Base-by-base conservation (phyloP, 2,113 vertebrate species). In the Oryzias curvinotus region DNA sequence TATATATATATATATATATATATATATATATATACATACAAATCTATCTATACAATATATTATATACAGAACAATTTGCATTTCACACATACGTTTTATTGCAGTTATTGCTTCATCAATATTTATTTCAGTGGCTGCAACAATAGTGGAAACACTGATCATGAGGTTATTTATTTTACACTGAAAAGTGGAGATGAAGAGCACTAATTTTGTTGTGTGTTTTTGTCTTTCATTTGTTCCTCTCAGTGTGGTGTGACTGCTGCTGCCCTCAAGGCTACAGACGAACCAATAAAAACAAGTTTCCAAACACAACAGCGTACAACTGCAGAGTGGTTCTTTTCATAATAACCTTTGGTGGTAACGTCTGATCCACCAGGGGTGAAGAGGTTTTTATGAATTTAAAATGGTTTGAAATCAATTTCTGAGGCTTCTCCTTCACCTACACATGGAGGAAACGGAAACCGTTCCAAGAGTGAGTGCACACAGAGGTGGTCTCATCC, bases 101-200 rank as follows among this genome's bases (percentile, higher is more conserved):
- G 82, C 82, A 53, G 59, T 83, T 28, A 71, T 66, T 54, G 77
- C 86, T 83, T 88, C 84, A 85, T 81, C 78, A 65, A 17, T 90
- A 88, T 91, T 93, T 91, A 91, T 91, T 91, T 91, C 67, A 84
- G 84, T 43, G 77, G 81, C 85, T 84, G 80, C 75, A 19, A 83
- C 77, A 73, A 77, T 68, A 73, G 68, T 67, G 47, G 56, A 5
- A 28, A 65, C 58, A 66, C 19, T 58, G 48, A 64, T 48, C 54
- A 55, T 8, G 52, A 47, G 42, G 30, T 80, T 91, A 91, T 91
- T 92, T 91, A 90, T 91, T 92, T 89, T 81, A 49, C 66, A 81
- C 81, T 54, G 63, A 62, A 83, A 65, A 76, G 62, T 75, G 65
- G 73, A 77, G 75, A 74, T 61, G 77, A 85, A 44, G 66, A 81